A percentile compares a stretch with the other conserved stretches of the same genome.
These are phyloP conservation scores for Miniopterus natalensis DNA, from an alignment of 2,113 vertebrate species.

Conservation along the genomic window DNA sequence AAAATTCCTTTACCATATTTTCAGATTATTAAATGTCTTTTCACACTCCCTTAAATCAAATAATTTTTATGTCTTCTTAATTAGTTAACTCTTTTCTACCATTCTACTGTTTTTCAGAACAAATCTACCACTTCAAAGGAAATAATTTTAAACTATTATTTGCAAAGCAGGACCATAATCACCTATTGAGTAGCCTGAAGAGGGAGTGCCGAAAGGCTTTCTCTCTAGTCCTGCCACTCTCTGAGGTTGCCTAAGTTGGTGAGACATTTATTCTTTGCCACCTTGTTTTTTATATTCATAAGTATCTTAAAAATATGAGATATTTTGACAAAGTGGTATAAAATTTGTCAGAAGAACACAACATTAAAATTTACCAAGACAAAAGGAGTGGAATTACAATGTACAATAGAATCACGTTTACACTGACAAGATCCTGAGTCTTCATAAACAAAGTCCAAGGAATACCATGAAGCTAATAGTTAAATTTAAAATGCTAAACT, in stretches of 20 bases:
- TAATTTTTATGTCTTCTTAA: conserved; percentile 14
- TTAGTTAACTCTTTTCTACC: conserved; percentile 18
- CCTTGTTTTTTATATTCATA: not conserved
- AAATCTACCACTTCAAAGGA: conserved; percentile 38
- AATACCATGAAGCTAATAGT: conserved; percentile 2
- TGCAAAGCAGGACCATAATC: conserved; percentile 23
- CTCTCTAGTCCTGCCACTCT: not conserved
- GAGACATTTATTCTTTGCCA: not conserved
- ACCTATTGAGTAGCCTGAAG: not conserved
- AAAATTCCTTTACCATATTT: conserved; percentile 34
- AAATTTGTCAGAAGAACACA: conserved; percentile 20
- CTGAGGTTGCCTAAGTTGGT: not conserved
- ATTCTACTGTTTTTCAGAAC: conserved; percentile 41
- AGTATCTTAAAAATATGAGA: conserved; percentile 43
- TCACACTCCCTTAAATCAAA: not conserved
- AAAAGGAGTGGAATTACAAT: conserved; percentile 41
- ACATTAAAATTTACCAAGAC: conserved; percentile 38
- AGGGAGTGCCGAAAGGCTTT: not conserved
- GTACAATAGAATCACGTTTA: not conserved
- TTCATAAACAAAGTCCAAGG: conserved; percentile 36
- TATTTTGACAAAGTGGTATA: not conserved
- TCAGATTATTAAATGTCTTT: conserved; percentile 45
- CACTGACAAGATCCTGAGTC: not conserved
- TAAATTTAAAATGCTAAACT: conserved; percentile 38
- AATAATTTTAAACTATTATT: conserved; percentile 16